Evolutionary conservation across 1,140 invertebrate species (phyloP), one percentile per base, ranked within the genome.

Genomic region (Pemphigus obesinymphae): DNA sequence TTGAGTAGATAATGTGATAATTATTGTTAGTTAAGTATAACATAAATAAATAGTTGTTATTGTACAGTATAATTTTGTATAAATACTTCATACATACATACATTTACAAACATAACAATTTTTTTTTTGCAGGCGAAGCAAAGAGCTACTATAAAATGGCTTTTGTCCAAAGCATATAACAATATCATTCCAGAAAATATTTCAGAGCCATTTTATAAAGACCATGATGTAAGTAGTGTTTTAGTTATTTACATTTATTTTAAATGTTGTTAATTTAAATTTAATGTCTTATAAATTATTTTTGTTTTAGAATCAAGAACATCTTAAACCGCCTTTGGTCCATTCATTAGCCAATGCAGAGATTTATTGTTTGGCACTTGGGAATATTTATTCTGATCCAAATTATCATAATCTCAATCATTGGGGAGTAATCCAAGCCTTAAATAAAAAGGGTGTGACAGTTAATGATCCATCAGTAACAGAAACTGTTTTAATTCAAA

Each of bases 331-430:
- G 61, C 92, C 96, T 84, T 94, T 99, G 84, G 92, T 96, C 55
- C 94, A 97, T 85, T 91, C 92, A 37, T 89, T 99, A 84, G 95
- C 96, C 83, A 98, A 95, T 89, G 97, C 96, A 83, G 97, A 98
- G 87, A 89, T 99, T 26, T 99, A 99, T 89, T 97, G 96, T 88
- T 90, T 96, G 87, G 96, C 96, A 66, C 89, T 98, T 87, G 93
- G 94, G 84, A 97, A 97, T 89, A 96, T 99, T 88, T 99, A 99
- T 88, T 95, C 95, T 72, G 97, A 99, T 89, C 96, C 95, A 81
- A 96, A 97, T 88, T 96, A 96, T 88, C 93, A 96, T 88, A 96
- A 95, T 89, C 91, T 97, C 83, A 97, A 96, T 89, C 96, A 98
- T 88, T 95, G 93, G 91, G 95, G 95, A 85, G 95, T 97, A 84